A percentile compares a stretch with the other conserved stretches of the same genome.
These are phyloP conservation scores for Meles meles DNA, from an alignment of 2,113 vertebrate genomes.

Conservation along the genomic window DNA sequence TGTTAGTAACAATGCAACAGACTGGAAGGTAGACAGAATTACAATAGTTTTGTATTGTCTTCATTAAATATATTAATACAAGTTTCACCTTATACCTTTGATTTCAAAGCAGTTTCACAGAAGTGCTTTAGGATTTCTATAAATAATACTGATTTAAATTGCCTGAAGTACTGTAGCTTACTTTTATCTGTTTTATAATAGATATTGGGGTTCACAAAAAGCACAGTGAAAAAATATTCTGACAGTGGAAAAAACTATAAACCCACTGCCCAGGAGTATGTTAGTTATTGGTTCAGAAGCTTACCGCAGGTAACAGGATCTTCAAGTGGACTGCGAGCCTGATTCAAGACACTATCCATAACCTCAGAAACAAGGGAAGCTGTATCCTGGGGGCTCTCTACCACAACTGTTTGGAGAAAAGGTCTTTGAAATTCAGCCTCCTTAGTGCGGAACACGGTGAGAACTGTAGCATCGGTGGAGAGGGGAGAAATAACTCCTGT, in stretches of 20 bases:
- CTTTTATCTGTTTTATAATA: neutral
- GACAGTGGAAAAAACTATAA: neutral
- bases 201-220: neutral
- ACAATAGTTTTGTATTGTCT: neutral
- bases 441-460: conserved; percentile 83
- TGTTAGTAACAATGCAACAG: neutral
- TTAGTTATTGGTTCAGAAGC: neutral
- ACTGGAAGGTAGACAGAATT: neutral
- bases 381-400: conserved; percentile 55
- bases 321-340: conserved; percentile 78
- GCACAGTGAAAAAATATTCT: neutral
- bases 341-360: conserved; percentile 83
- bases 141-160: neutral
- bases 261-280: neutral
- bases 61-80: neutral
- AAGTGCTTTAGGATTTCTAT: neutral
- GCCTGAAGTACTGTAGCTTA: neutral
- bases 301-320: conserved; percentile 66
- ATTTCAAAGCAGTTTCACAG: neutral
- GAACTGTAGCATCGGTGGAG: conserved; percentile 82
- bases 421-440: conserved; percentile 39
- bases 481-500: conserved; percentile 89
- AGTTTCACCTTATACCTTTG: neutral
- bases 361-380: conserved; percentile 83
- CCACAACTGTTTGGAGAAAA: conserved; percentile 33